These are phyloP conservation scores for Sinodicranocentrus sp. DNA, from an alignment of 2,888 invertebrate species.

Conservation along the genomic window DNA sequence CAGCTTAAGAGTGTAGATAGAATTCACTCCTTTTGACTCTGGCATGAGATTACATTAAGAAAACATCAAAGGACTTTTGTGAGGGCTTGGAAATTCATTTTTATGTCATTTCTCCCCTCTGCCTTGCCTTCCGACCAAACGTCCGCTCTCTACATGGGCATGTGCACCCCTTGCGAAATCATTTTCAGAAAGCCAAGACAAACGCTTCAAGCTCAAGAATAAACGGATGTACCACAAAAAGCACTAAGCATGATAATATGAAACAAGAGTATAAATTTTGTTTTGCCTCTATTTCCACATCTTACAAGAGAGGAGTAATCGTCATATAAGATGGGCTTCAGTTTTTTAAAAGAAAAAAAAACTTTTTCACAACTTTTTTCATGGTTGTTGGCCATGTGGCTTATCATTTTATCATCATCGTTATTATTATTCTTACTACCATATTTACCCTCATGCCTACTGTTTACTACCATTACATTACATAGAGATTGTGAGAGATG, in stretches of 20 bases:
- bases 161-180: too few relatives aligned
- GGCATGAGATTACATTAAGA: neutral
- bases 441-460: neutral
- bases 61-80: constrained; percentile 22
- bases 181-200: too few relatives aligned
- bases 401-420: constrained; percentile 13
- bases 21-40: neutral
- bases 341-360: too few relatives aligned
- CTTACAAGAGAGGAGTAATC: neutral
- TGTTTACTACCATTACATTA: too few relatives aligned
- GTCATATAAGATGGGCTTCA: too few relatives aligned
- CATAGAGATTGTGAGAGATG: too few relatives aligned
- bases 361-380: constrained; percentile 42
- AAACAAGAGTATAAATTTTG: too few relatives aligned
- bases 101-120: constrained; percentile 1
- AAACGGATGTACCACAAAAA: constrained; percentile 20
- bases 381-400: constrained; percentile 37
- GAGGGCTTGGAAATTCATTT: constrained; percentile 7
- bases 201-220: neutral
- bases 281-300: neutral
- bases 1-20: neutral
- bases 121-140: neutral
- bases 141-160: too few relatives aligned
- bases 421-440: constrained; percentile 3
- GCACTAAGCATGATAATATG: neutral